Base-by-base conservation (phyloP, 1,140 invertebrate species). In the Drosophila jambulina region DNA sequence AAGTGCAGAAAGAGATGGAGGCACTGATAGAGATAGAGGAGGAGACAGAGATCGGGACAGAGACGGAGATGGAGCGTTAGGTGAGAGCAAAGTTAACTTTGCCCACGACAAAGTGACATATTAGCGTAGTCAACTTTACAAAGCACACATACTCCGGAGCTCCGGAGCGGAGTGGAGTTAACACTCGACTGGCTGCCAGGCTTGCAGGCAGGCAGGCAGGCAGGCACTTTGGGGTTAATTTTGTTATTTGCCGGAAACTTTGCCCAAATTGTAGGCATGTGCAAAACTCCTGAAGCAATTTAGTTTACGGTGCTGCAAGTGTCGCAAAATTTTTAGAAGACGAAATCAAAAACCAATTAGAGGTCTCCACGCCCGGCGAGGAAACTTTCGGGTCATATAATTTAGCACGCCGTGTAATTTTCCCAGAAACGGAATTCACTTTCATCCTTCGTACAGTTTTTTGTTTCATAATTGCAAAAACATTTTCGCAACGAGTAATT, bases 41-140 rank as follows among this genome's bases (percentile, higher is more conserved):
- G 0, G 10, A 7, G 13, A 25, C 8, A 2, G 12, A 34, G 49
- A 21, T 13, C 1, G 27, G 9, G n/a, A 15, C n/a, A 13, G 49
- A 17, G 51, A 56, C 21, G 13, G 53, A 38, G 48, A 29, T 32
- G 32, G 38, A 25, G 27, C 19, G 68, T 9, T 36, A 21, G 42
- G 51, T 56, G 72, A 72, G 69, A 46, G 75, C 75, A 83, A 78
- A 84, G 84, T 84, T 90, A 81, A 88, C 84, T 88, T 88, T 88
- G 77, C 64, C 84, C 85, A 88, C 84, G 85, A 88, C 84, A 88
- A 88, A 88, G 84, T 88, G 84, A 88, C 84, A 88, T 88, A 88
- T 88, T 88, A 88, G 84, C 84, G 84, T 88, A 88, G 85, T 88
- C 84, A 90, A 88, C 80, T 88, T 88, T 81, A 69, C 80, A 88